Conservation (phyloP, 2,888 invertebrate genomes). For the Reticulitermes lucifugus region DNA sequence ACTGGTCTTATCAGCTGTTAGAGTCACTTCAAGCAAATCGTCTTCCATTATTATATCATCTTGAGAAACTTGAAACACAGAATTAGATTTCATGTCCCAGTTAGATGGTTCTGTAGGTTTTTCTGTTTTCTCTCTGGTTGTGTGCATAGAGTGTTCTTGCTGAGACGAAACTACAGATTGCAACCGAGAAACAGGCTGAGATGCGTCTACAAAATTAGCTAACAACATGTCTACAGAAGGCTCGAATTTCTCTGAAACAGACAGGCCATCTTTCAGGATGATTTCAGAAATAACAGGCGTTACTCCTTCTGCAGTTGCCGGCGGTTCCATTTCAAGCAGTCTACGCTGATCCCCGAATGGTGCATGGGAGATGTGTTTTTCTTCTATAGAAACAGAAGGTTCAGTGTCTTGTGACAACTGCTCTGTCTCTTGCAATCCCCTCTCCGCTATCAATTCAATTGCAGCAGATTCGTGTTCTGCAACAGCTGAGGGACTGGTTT, state of each 20-base stretch:
- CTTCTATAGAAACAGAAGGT: conserved; percentile 15
- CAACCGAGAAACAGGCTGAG: background rate
- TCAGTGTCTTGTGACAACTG: conserved; percentile 1
- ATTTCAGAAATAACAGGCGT: background rate
- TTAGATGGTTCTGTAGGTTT: background rate
- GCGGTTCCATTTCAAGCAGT: conserved; percentile 7
- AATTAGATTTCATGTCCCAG: conserved; percentile 13
- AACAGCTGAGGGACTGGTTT: conserved; percentile 24
- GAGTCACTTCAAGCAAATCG: conserved; percentile 63
- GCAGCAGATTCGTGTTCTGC: conserved; percentile 30
- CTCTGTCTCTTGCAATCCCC: conserved; percentile 27
- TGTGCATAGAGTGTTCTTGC: conserved; percentile 30
- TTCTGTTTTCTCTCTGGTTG: background rate
- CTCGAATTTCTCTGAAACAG: background rate
- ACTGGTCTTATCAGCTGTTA: conserved; percentile 56
- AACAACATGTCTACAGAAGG: background rate
- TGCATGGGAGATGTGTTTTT: conserved; percentile 3
- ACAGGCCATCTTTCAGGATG: background rate
- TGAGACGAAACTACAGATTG: conserved; percentile 28
- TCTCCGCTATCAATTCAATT: conserved; percentile 20
- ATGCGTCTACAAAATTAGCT: background rate
- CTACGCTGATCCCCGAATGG: background rate
- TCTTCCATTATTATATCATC: conserved; percentile 64
- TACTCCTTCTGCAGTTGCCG: background rate
- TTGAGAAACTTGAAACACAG: conserved; percentile 55